These are phyloP conservation scores for Propithecus perrieri DNA, from an alignment of 2,797 vertebrate genomes.

Conservation along the genomic window DNA sequence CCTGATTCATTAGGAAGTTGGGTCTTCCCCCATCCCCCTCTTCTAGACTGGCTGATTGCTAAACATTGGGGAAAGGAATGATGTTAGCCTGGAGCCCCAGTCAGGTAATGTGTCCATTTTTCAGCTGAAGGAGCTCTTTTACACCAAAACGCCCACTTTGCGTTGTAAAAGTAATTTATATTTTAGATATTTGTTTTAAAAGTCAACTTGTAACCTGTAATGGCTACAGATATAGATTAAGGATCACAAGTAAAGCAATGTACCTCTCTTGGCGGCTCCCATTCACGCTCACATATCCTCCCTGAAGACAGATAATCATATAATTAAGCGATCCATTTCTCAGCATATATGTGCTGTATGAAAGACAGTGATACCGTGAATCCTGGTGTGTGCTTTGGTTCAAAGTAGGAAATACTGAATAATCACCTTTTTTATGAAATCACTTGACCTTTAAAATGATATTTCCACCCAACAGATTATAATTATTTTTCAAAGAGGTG, in stretches of 20 bases:
- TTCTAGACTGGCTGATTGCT: not conserved
- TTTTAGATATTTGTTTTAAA: conserved; percentile 83
- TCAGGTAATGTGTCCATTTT: conserved; percentile 50
- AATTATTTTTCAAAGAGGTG: conserved; percentile 81
- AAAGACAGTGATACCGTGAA: conserved; percentile 83
- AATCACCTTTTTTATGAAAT: conserved; percentile 85
- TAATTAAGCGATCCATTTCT: conserved; percentile 84
- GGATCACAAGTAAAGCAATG: conserved; percentile 81
- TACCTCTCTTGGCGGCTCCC: conserved; percentile 75
- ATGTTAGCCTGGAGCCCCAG: conserved; percentile 18
- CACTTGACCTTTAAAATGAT: conserved; percentile 87
- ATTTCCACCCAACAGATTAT: conserved; percentile 79
- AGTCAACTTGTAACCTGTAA: conserved; percentile 80
- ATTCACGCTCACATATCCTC: conserved; percentile 75
- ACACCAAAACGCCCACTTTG: conserved; percentile 69
- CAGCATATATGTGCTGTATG: conserved; percentile 78
- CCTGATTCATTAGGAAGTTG: conserved; percentile 6
- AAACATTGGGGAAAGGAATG: conserved; percentile 59
- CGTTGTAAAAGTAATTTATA: conserved; percentile 79
- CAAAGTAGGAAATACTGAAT: conserved; percentile 83
- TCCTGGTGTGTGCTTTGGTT: conserved; percentile 83
- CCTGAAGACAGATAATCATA: conserved; percentile 84
- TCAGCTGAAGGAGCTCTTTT: conserved; percentile 62
- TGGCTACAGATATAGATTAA: conserved; percentile 81
- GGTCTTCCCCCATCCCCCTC: not conserved